Evolutionary conservation across 2,797 vertebrate species (phyloP), one percentile per base, ranked within the genome.

Genomic region (Rallus crepitans): DNA sequence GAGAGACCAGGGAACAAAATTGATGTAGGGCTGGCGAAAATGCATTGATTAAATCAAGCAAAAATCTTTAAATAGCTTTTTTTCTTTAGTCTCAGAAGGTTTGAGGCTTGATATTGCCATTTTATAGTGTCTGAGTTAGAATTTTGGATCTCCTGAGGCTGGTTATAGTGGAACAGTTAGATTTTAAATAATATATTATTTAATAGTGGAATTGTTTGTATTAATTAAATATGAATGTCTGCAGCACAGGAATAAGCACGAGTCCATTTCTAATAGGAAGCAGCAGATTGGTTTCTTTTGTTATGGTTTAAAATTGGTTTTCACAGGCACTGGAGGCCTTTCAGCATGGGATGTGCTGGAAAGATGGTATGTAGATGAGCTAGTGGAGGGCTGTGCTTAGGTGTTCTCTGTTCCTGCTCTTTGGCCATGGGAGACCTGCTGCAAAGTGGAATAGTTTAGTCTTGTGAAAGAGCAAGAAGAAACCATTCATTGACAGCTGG

Each of bases 111-210:
- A 39, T 94, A 76, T 63, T 76, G 80, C 24, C 2, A 0, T 63
- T 95, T 86, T 81, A 63, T 79, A 13, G 40, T 56, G 52, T 48
- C 52, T 90, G 77, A 84, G 30, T 65, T 20, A 59, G n/a, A 73
- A 79, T 48, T 79, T 76, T 61, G 19, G 20, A 24, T 82, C 73
- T 84, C 52, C 53, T 63, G 92, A 60, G 66, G 35, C 0, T 87
- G 31, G 24, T 39, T 89, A 12, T 48, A 66, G 80, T 48, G 37
- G 70, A 96, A 87, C 4, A 14, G 14, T 79, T 90, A 70, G 52
- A 92, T 94, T 95, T 93, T 37, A 79, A 92, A 82, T 14, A 73
- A 95, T 96, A 25, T 63, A 96, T 95, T 96, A 94, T 97, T 96
- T 89, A 96, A 73, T 96, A 89, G 70, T 20, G 5, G 39, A 63